Percentiles rank a stretch among this genome's conserved stretches.
These are phyloP conservation scores for Hemistola chrysoprasaria DNA, from an alignment of 2,888 invertebrate species.

Conservation along the genomic window DNA sequence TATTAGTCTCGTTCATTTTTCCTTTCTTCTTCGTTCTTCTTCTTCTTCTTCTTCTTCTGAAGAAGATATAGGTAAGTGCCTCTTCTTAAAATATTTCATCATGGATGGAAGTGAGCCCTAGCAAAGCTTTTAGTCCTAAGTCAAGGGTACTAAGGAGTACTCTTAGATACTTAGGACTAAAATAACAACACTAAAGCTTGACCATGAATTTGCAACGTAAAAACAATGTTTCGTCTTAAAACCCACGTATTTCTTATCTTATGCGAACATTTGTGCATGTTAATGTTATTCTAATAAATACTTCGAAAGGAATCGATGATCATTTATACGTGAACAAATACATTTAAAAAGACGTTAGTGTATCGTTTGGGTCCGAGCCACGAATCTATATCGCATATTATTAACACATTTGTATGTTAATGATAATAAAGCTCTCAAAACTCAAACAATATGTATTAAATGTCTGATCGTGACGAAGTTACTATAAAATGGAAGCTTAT, in stretches of 20 bases:
- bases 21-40: too few species aligned
- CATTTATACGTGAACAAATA: slow-evolving; percentile 26
- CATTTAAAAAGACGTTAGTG: slow-evolving; percentile 45
- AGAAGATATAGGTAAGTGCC: too few species aligned
- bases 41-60: too few species aligned
- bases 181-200: neutral
- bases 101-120: too few species aligned
- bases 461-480: slow-evolving; percentile 14
- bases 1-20: too few species aligned
- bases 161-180: neutral
- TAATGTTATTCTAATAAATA: neutral
- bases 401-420: slow-evolving; percentile 27
- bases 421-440: slow-evolving; percentile 14
- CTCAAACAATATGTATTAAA: slow-evolving; percentile 11
- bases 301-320: slow-evolving; percentile 10
- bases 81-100: too few species aligned
- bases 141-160: too few species aligned
- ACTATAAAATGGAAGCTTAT: slow-evolving; percentile 13
- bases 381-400: slow-evolving; percentile 35
- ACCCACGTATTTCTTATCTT: slow-evolving; percentile 10
- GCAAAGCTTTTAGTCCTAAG: too few species aligned
- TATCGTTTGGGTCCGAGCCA: slow-evolving; percentile 25
- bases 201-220: slow-evolving; percentile 9
- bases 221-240: slow-evolving; percentile 11
- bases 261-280: too few species aligned